Base-by-base conservation (phyloP, 1,140 invertebrate genomes). In the Conopomorpha cramerella region DNA sequence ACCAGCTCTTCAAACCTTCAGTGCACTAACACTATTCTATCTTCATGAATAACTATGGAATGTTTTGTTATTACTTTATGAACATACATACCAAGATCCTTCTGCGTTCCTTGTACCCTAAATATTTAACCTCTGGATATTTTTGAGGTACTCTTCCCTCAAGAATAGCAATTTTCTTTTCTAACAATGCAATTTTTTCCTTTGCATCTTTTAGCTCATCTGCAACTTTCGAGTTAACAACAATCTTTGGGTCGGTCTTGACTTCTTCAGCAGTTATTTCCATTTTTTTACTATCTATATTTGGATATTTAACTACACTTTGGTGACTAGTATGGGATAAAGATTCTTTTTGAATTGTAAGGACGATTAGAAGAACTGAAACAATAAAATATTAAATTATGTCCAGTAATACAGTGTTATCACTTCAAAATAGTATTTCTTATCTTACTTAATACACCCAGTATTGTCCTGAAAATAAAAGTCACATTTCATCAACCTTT, bases 41-140 rank as follows among this genome's bases (percentile, higher is more conserved):
- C n/a, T n/a, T n/a, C n/a, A n/a, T n/a, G n/a, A n/a, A n/a, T n/a
- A n/a, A n/a, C n/a, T n/a, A n/a, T n/a, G n/a, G n/a, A n/a, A n/a
- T n/a, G n/a, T n/a, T n/a, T n/a, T n/a, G n/a, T n/a, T n/a, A n/a
- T n/a, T n/a, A n/a, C n/a, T n/a, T n/a, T n/a, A n/a, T n/a, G n/a
- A n/a, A n/a, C n/a, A 23, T 23, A 68, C 80, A 80, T 78, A 94
- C 91, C 63, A 97, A 76, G 51, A 98, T 95, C 41, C 94, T 81
- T 67, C 94, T 96, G 39, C 93, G 82, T 49, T 92, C 87, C 58
- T 92, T 90, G 63, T 96, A 96, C 49, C 92, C 93, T 7, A 95
- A 68, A 66, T 92, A 95, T 62, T 90, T 90, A 0, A 96, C 92
- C 54, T 90, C 86, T n/a, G 92, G 92, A 78, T 90, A 96, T 45